Conservation (phyloP, 2,888 invertebrate species). For the Cinara cedri region DNA sequence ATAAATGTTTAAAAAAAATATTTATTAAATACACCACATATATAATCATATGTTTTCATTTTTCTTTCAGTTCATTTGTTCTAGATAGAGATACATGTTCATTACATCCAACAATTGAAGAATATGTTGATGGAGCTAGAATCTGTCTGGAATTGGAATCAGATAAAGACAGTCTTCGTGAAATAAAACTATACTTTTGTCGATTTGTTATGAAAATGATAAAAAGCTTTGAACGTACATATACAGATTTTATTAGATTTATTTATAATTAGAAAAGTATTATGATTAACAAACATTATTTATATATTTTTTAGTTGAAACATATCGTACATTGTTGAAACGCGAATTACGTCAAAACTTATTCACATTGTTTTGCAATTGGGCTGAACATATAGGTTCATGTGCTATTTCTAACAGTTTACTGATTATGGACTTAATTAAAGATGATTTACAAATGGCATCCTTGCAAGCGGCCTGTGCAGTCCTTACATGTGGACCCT, state of each 20-base stretch:
- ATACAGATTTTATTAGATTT: constrained; percentile 14
- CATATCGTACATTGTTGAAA: constrained; percentile 82
- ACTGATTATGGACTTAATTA: constrained; percentile 62
- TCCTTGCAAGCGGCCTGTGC: constrained; percentile 92
- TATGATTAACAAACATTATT: not conserved
- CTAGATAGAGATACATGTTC: constrained; percentile 83
- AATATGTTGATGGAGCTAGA: constrained; percentile 93
- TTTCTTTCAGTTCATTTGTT: constrained; percentile 73
- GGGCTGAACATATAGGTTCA: constrained; percentile 77
- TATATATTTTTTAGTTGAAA: constrained; percentile 74
- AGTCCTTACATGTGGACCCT: constrained; percentile 92
- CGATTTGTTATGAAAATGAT: constrained; percentile 93
- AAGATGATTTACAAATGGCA: constrained; percentile 70
- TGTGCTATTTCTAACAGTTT: constrained; percentile 47
- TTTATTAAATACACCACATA: too few species aligned
- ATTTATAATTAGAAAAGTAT: too few species aligned
- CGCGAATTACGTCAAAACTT: constrained; percentile 84
- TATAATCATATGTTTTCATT: constrained; percentile 8
- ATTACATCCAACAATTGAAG: constrained; percentile 85
- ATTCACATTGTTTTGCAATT: constrained; percentile 89
- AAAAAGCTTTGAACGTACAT: constrained; percentile 87
- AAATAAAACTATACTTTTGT: constrained; percentile 91
- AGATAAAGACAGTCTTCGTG: constrained; percentile 90
- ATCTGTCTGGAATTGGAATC: constrained; percentile 90
- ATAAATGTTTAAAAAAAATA: not conserved